These are phyloP conservation scores for Pseudomugil tenellus DNA, from an alignment of 2,797 vertebrate genomes.

Conservation along the genomic window DNA sequence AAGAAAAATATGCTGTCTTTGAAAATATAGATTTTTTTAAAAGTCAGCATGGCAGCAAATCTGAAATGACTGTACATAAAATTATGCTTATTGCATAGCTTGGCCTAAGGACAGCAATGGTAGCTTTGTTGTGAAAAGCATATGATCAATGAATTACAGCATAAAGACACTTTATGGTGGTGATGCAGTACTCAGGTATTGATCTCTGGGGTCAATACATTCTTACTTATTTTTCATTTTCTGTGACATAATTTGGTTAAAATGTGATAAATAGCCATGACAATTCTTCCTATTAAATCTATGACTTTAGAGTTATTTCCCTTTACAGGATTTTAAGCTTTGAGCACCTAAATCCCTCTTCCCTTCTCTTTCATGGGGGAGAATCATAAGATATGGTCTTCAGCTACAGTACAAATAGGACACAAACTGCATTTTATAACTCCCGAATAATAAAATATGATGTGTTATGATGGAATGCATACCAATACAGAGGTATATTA, in stretches of 20 bases:
- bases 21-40: conserved; percentile 6
- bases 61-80: neutral
- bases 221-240: neutral
- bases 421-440: no score
- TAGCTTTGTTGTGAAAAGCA: neutral
- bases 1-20: conserved; percentile 6
- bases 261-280: no score
- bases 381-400: no score
- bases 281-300: no score
- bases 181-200: neutral
- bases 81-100: neutral
- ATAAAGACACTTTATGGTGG: neutral
- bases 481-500: neutral
- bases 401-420: no score
- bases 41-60: neutral
- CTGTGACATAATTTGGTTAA: no score
- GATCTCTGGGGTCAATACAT: neutral
- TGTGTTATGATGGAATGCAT: neutral
- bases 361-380: no score
- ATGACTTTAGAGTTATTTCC: no score
- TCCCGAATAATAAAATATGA: neutral
- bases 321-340: no score
- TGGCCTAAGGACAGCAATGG: neutral
- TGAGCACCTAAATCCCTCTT: no score
- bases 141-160: neutral